Conservation (phyloP, 2,113 vertebrate genomes). For the Mola mola region DNA sequence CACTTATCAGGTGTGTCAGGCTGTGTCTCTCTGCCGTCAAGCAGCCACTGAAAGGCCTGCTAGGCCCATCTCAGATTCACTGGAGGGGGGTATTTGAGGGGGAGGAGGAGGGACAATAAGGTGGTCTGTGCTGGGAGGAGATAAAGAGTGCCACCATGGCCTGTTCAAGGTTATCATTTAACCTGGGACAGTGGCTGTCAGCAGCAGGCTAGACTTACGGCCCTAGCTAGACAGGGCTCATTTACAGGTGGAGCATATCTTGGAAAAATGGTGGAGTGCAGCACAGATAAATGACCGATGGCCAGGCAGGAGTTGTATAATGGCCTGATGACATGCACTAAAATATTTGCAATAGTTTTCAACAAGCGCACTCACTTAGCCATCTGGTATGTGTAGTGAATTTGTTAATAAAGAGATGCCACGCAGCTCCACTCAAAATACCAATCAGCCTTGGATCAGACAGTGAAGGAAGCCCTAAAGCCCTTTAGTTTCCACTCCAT, state of each 20-base stretch:
- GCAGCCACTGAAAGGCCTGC: slow-evolving; percentile 81
- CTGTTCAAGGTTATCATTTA: slow-evolving; percentile 87
- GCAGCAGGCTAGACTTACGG: slow-evolving; percentile 82
- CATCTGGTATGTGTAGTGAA: slow-evolving; percentile 16
- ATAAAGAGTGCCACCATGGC: slow-evolving; percentile 79
- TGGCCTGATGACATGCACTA: slow-evolving; percentile 15
- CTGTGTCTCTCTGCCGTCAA: slow-evolving; percentile 76
- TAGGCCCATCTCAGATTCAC: slow-evolving; percentile 74
- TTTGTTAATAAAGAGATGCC: slow-evolving; percentile 8
- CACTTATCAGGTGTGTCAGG: slow-evolving; percentile 83
- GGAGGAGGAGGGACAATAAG: slow-evolving; percentile 79
- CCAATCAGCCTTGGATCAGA: slow-evolving; percentile 34
- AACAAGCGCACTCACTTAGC: slow-evolving; percentile 5
- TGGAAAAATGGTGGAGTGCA: slow-evolving; percentile 24
- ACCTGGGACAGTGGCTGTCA: slow-evolving; percentile 81
- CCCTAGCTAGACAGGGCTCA: slow-evolving; percentile 70
- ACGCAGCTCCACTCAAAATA: slow-evolving; percentile 13
- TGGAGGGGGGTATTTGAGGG: slow-evolving; percentile 66
- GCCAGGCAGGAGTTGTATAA: slow-evolving; percentile 42
- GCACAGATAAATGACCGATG: slow-evolving; percentile 35
- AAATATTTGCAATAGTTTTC: slow-evolving; percentile 57
- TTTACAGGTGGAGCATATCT: slow-evolving; percentile 73
- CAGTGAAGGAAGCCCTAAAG: slow-evolving; percentile 22
- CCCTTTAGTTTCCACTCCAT: slow-evolving; percentile 30
- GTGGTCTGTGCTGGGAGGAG: slow-evolving; percentile 79